Evolutionary conservation across 2,888 invertebrate species (phyloP), one percentile per base, ranked within the genome.

Genomic region (Chymomyza fuscimana): DNA sequence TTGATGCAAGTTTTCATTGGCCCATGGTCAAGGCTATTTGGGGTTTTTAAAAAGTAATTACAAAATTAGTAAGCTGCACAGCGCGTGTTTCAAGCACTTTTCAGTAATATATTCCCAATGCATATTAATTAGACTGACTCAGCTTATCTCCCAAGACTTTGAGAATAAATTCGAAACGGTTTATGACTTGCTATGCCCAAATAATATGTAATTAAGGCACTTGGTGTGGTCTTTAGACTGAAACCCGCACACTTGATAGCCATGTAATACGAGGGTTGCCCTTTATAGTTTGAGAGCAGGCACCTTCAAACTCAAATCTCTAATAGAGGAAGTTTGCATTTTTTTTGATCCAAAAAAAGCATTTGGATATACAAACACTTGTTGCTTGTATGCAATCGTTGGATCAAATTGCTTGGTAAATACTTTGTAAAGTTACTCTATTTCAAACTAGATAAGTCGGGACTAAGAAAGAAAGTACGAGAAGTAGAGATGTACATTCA

Each of bases 251-350:
- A 67, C 67, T 80, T 80, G 70, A 77, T 77, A 65, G 64, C 59
- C 73, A 79, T 46, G 40, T 46, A 46, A 46, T 46, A 7, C 32
- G 32, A 32, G 32, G 32, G 32, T 32, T 7, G 32, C 6, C 6
- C 32, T 32, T 32, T 32, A 9, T 5, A 32, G 32, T 32, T 32
- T 63, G 19, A 54, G 59, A 29, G 61, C 69, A 65, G 70, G 40
- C 68, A 61, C 63, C 40, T 73, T 70, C 66, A 65, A 74, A 80
- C 77, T 78, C 67, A 78, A 78, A 80, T 78, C 54, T 19, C 3
- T 32, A 29, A 25, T 25, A 25, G 4, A 3, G 2, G 25, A 25
- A 25, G 4, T 25, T 25, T 25, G 25, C 1, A 25, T 4, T 25
- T 25, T 22, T 3, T 3, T 25, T 25, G 25, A 25, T 0, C 25